phyloP scores from a whole-genome alignment of 2,797 vertebrate genomes.

The Poeciliopsis paucimaculata region DNA sequence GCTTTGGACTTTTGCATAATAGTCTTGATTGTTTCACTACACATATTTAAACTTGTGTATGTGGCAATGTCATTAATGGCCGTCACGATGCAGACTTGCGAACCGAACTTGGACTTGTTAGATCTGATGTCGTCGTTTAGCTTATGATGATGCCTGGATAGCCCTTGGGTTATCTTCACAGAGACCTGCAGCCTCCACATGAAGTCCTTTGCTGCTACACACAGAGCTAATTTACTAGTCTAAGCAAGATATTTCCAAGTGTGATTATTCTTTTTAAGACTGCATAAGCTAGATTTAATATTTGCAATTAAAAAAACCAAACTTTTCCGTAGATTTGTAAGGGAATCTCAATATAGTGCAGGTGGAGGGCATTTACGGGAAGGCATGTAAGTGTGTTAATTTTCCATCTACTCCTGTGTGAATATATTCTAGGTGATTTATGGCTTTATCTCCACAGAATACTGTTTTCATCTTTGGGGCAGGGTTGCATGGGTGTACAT shows the following conservation, averaged over 20 bases:
- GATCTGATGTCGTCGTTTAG: conserved; percentile 64
- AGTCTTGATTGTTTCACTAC: conserved; percentile 79
- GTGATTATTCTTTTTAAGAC: conserved; percentile 69
- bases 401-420: conserved; percentile 47
- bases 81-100: conserved; percentile 59
- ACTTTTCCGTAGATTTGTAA: conserved; percentile 44
- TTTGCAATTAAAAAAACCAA: conserved; percentile 60
- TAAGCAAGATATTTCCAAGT: conserved; percentile 62
- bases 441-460: conserved; percentile 97
- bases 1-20: conserved; percentile 82
- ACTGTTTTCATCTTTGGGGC: conserved; percentile 81
- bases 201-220: conserved; percentile 59
- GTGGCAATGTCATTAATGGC: conserved; percentile 58
- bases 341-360: conserved; percentile 64
- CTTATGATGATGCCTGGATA: conserved; percentile 73
- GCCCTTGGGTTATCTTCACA: conserved; percentile 82
- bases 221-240: conserved; percentile 73
- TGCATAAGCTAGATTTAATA: conserved; percentile 77
- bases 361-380: conserved; percentile 33
- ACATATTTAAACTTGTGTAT: conserved; percentile 43
- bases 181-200: conserved; percentile 60
- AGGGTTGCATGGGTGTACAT: conserved; percentile 54
- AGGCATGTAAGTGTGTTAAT: conserved; percentile 63
- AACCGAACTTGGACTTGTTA: conserved; percentile 67
- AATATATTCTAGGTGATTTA: conserved; percentile 88